Percentiles rank a stretch among this genome's conserved stretches.
Conservation (phyloP, 2,888 invertebrate species). For the Coremacera marginata region DNA sequence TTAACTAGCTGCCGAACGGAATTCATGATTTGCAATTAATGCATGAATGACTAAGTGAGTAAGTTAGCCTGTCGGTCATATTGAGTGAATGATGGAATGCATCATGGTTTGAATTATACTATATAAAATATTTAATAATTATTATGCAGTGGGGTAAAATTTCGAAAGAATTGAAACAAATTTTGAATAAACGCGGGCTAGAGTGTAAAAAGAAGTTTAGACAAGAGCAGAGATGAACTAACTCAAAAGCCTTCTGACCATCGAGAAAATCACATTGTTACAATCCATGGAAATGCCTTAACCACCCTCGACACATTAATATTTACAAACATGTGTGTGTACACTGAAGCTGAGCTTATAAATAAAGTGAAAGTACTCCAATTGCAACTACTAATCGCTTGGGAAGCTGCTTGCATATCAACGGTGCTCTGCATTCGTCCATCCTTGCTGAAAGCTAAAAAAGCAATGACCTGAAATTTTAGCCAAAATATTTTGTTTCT, state of each 20-base stretch:
- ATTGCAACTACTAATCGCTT: conserved; percentile 55
- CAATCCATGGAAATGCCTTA: neutral
- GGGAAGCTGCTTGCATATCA: neutral
- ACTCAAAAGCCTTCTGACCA: no score
- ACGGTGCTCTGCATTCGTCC: neutral
- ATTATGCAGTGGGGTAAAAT: neutral
- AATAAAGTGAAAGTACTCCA: conserved; percentile 68
- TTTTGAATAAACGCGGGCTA: no score
- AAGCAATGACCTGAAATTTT: neutral
- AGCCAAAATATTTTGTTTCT: neutral
- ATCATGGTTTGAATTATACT: conserved; percentile 19
- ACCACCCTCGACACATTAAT: neutral
- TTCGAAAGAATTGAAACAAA: no score
- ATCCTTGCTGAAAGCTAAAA: neutral
- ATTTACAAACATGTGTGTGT: neutral
- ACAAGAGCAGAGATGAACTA: no score
- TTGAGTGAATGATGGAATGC: conserved; percentile 26
- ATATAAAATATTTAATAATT: no score
- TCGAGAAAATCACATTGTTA: no score
- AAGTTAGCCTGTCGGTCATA: neutral
- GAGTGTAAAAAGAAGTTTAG: no score
- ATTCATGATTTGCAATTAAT: conserved; percentile 21
- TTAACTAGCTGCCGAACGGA: conserved; percentile 28
- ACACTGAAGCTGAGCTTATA: conserved; percentile 29
- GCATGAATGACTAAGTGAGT: neutral